These are phyloP conservation scores for Camponotus floridanus DNA, from an alignment of 1,140 invertebrate genomes.

Conservation along the genomic window DNA sequence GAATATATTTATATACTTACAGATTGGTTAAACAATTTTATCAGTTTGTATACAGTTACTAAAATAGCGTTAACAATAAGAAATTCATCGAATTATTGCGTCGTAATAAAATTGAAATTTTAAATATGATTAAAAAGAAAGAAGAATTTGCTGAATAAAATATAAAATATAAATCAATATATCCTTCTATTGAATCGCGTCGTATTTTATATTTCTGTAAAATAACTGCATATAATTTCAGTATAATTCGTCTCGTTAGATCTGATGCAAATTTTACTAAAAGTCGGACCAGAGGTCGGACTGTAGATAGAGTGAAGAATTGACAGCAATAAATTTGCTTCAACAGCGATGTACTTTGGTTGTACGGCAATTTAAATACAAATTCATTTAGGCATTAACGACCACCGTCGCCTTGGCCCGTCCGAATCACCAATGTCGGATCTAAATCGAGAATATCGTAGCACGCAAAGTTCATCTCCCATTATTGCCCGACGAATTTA, in stretches of 20 bases:
- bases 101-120: conserved; percentile 3
- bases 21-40: too few relatives aligned
- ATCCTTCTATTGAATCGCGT: background rate
- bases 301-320: conserved; percentile 31
- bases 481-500: conserved; percentile 1
- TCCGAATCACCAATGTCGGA: conserved; percentile 8
- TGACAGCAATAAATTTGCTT: conserved; percentile 42
- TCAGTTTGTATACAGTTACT: background rate
- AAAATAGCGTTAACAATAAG: background rate
- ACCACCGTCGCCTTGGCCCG: conserved; percentile 40
- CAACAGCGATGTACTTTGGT: conserved; percentile 33
- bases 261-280: conserved; percentile 45
- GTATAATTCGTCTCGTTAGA: conserved; percentile 15
- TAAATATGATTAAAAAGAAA: background rate
- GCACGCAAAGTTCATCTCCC: conserved; percentile 24
- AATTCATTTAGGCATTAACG: conserved; percentile 34
- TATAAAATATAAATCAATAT: background rate
- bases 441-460: conserved; percentile 29
- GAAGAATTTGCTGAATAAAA: background rate
- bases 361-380: conserved; percentile 32
- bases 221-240: conserved; percentile 3
- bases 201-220: background rate
- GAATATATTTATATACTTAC: background rate
- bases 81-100: too few relatives aligned
- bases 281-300: background rate